Evolutionary conservation across 2,113 vertebrate species (phyloP).

Genomic region (Stercorarius parasiticus): DNA sequence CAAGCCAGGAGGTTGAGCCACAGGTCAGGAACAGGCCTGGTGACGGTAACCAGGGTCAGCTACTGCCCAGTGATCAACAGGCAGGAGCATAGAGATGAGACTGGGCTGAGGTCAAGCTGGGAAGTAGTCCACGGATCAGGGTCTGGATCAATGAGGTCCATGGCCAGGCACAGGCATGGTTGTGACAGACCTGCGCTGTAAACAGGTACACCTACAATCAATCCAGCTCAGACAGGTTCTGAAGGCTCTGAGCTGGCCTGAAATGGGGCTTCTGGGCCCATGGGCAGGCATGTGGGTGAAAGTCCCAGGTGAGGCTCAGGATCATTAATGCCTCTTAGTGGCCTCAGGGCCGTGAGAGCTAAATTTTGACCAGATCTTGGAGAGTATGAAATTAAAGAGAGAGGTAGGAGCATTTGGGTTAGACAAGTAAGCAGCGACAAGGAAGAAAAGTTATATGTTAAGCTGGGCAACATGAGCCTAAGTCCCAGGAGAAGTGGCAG

Average conservation of each 20-base stretch:
- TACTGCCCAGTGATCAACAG: neutral
- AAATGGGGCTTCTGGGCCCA: neutral
- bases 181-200: conserved; percentile 43
- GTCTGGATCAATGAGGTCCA: conserved; percentile 41
- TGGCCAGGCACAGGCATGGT: neutral
- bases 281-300: accelerated
- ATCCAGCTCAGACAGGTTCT: conserved; percentile 47
- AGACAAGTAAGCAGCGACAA: neutral
- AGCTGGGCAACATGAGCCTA: neutral
- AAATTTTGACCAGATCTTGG: neutral
- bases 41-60: neutral
- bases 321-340: neutral
- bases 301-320: neutral
- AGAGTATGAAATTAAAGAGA: neutral
- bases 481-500: neutral
- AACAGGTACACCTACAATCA: neutral
- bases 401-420: neutral
- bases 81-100: neutral
- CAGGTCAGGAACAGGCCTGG: neutral
- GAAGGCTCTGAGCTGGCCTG: neutral
- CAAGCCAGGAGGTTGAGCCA: neutral
- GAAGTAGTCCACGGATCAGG: conserved; percentile 16
- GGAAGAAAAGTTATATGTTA: neutral
- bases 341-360: neutral
- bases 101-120: neutral